phyloP scores from a whole-genome alignment of 2,113 vertebrate species.

The Ploceus nigricollis region DNA sequence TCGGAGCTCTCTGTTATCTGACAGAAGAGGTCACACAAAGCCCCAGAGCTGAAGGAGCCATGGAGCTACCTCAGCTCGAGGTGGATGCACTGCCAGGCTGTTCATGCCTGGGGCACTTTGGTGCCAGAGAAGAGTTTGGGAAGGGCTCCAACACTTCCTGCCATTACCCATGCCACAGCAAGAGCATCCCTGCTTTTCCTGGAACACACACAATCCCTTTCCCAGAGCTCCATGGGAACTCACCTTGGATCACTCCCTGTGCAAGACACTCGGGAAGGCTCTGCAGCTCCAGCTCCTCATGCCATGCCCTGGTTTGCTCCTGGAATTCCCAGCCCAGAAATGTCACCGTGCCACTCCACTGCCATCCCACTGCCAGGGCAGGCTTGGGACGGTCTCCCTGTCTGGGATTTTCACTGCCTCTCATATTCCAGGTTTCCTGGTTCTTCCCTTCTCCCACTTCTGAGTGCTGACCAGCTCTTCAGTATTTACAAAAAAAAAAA shows the following conservation, averaged over 20 bases:
- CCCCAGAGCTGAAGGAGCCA: background rate
- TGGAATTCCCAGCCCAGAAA: background rate
- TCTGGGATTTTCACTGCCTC: background rate
- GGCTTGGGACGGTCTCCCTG: background rate
- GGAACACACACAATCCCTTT: too few relatives aligned
- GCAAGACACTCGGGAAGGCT: background rate
- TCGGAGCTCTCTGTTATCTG: background rate
- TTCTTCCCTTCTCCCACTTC: background rate
- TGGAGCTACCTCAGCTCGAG: background rate
- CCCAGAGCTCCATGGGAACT: background rate
- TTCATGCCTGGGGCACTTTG: background rate
- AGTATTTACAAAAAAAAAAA: background rate
- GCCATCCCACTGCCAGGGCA: background rate
- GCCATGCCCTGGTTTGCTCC: accelerated
- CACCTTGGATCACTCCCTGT: background rate
- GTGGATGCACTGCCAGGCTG: background rate
- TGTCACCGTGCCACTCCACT: background rate
- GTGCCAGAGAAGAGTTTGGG: background rate
- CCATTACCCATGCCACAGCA: background rate
- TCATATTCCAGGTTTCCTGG: background rate
- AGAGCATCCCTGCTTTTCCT: background rate
- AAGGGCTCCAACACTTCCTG: background rate
- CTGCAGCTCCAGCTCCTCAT: background rate
- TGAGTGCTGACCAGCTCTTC: background rate
- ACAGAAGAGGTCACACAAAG: background rate